Evolutionary conservation across 2,888 invertebrate genomes (phyloP).

Genomic region (Melitaea athalia): DNA sequence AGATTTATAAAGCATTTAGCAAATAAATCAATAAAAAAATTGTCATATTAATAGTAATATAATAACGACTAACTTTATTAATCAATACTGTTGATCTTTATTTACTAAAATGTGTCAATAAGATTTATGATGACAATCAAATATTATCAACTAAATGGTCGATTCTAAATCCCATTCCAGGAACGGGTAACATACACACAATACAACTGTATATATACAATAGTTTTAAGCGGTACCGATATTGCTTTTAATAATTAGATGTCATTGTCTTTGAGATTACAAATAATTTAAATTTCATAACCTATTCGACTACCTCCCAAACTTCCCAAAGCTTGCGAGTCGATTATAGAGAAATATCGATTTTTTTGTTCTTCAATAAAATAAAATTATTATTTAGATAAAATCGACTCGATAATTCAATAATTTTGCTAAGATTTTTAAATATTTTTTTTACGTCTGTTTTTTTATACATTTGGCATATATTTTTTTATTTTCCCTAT

Average conservation of each 20-base stretch:
- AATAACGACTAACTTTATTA: conserved; percentile 26
- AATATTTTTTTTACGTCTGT: conserved; percentile 16
- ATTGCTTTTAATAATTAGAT: conserved; percentile 61
- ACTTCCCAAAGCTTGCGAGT: conserved; percentile 30
- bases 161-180: conserved; percentile 52
- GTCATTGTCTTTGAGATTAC: conserved; percentile 36
- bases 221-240: conserved; percentile 62
- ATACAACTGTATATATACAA: conserved; percentile 43
- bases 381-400: background rate
- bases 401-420: conserved; percentile 16
- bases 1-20: conserved; percentile 6
- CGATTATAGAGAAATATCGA: conserved; percentile 20
- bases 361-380: conserved; percentile 12
- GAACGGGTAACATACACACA: conserved; percentile 49
- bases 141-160: conserved; percentile 45
- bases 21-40: background rate
- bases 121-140: conserved; percentile 18
- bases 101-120: conserved; percentile 2
- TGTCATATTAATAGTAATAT: conserved; percentile 22
- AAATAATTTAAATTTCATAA: conserved; percentile 34
- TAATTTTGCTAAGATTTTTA: conserved; percentile 11
- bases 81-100: conserved; percentile 27
- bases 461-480: conserved; percentile 48
- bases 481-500: conserved; percentile 46
- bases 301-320: conserved; percentile 34